Evolutionary conservation across 2,888 invertebrate genomes (phyloP), one percentile per base, ranked within the genome.

Genomic region (Cryptophagus acutangulus): DNA sequence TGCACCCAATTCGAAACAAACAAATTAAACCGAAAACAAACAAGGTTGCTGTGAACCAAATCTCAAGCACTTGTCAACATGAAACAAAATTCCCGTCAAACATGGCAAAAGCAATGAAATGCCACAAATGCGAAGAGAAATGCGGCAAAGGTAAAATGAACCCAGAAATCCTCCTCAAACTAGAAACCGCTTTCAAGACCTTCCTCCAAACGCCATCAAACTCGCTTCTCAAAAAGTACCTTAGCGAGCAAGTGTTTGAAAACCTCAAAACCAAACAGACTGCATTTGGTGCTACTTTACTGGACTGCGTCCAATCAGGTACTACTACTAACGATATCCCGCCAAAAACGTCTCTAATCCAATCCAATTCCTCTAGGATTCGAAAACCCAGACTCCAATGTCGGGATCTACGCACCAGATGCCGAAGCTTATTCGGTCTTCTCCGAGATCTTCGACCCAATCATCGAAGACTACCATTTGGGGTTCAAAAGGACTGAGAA

Each of bases 391-490:
- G 82, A 84, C 65, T 80, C 81, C 30, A 74, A 76, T 14, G 71
- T 80, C 30, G 83, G 82, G 31, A 63, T 81, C 33, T 82, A 82
- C 59, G 82, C 83, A 1, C 75, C 80, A 3, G 82, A 84, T 63
- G 76, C 79, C 2, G 79, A 82, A 54, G 72, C 80, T n/a, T 84
- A 84, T 69, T 68, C 70, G 18, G 67, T 76, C 24, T 84, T 83
- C 62, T 72, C 72, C 39, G 74, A 74, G 15, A 68, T 85, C 38
- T 83, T 84, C 65, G 76, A 82, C 66, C 77, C 78, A 13, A 73
- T 84, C 54, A 84, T 84, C 60, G 75, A 77, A 55, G 80, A 81
- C 54, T 82, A 82, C 65, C 82, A 83, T 62, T 69, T 65, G 26
- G 78, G 78, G 36, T 81, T 82, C 63, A 69, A 67, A 43, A 56